A percentile compares a stretch with the other conserved stretches of the same genome.
phyloP scores from a whole-genome alignment of 2,113 vertebrate genomes.

The Beaufortia kweichowensis region DNA sequence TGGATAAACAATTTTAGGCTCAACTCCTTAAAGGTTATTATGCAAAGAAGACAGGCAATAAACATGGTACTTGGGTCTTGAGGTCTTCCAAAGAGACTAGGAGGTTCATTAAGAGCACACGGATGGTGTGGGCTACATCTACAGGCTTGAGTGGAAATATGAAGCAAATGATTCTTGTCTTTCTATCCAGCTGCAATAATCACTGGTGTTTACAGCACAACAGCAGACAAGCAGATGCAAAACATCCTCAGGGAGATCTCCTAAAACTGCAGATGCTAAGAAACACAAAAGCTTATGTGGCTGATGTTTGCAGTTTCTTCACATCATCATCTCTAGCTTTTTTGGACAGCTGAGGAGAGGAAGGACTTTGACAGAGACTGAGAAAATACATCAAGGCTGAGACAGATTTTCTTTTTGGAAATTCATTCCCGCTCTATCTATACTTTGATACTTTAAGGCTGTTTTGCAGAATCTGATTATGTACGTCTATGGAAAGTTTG shows the following conservation, averaged over 20 bases:
- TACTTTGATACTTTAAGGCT: background rate
- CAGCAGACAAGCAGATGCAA: constrained; percentile 4
- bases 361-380: constrained; percentile 5
- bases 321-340: background rate
- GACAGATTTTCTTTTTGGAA: background rate
- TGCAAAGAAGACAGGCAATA: constrained; percentile 40
- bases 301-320: background rate
- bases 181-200: constrained; percentile 7
- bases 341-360: background rate
- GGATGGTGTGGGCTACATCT: constrained; percentile 22
- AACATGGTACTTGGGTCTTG: constrained; percentile 38
- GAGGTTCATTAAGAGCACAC: constrained; percentile 14
- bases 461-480: background rate
- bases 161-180: constrained; percentile 16
- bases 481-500: no score
- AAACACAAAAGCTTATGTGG: background rate
- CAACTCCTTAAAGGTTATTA: constrained; percentile 20
- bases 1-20: background rate
- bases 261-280: background rate
- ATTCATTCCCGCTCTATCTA: background rate
- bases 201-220: constrained; percentile 11
- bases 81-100: constrained; percentile 3
- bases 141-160: constrained; percentile 16
- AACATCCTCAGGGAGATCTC: background rate
- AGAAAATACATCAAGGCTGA: background rate